phyloP scores from a whole-genome alignment of 2,888 invertebrate species.

The Allygus modestus region DNA sequence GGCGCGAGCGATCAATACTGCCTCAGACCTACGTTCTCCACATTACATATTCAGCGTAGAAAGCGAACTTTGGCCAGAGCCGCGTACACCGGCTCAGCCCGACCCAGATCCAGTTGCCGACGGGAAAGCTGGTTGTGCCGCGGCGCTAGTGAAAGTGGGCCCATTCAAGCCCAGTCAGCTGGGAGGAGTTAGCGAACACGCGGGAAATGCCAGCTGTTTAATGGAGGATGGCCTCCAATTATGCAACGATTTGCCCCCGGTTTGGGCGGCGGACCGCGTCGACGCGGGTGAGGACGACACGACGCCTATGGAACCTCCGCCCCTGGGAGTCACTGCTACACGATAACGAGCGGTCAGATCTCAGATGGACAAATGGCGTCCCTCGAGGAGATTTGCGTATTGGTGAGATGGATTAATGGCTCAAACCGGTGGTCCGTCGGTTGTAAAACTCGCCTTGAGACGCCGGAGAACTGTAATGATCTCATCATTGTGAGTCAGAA shows the following conservation, averaged over 20 bases:
- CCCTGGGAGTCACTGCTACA: neutral
- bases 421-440: constrained; percentile 17
- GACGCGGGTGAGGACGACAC: neutral
- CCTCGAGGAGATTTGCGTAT: constrained; percentile 2
- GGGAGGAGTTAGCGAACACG: neutral
- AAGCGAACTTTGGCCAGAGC: neutral
- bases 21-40: neutral
- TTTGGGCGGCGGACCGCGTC: constrained; percentile 2
- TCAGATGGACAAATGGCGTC: neutral
- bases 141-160: constrained; percentile 41
- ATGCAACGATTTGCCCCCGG: constrained; percentile 23
- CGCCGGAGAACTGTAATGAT: neutral
- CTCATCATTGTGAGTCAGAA: neutral
- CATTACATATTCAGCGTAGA: constrained; percentile 33
- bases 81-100: constrained; percentile 4
- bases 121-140: constrained; percentile 33
- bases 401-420: neutral
- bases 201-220: constrained; percentile 47
- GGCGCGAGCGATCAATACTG: too few species aligned
- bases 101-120: constrained; percentile 36
- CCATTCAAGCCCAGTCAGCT: constrained; percentile 23
- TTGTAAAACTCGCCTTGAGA: neutral
- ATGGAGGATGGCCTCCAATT: constrained; percentile 42
- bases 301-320: neutral
- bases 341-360: neutral